phyloP scores from a whole-genome alignment of 2,113 vertebrate species.

The Hippolais icterina region DNA sequence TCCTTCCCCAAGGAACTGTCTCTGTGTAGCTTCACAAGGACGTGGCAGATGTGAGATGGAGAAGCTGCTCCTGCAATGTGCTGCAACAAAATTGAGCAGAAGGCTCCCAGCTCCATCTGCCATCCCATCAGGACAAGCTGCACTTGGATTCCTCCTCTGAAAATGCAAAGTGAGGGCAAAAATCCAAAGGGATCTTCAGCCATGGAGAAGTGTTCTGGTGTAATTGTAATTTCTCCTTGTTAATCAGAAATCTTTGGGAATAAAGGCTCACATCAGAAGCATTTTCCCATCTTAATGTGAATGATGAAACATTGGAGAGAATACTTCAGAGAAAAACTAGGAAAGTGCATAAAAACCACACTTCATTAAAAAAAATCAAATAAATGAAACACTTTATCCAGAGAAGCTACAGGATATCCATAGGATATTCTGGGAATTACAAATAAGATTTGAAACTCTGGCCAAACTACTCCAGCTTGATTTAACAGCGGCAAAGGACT shows the following conservation, averaged over 20 bases:
- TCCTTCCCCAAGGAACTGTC: not conserved
- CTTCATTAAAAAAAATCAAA: not conserved
- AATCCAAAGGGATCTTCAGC: not conserved
- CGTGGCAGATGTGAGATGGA: not conserved
- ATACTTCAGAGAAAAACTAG: not conserved
- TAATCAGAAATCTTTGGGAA: not conserved
- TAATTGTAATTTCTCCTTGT: not conserved
- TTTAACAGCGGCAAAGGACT: not conserved
- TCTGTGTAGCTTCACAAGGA: not conserved
- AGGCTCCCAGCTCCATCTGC: not conserved
- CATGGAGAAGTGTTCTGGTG: not conserved
- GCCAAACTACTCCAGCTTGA: not conserved
- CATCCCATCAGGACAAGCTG: not conserved
- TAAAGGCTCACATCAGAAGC: not conserved
- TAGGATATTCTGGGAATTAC: not conserved
- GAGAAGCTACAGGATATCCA: not conserved
- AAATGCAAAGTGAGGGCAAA: not conserved
- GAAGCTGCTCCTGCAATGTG: not conserved
- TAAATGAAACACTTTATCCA: not conserved
- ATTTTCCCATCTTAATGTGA: not conserved
- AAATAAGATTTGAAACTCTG: not conserved
- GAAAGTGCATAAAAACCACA: rapidly evolving
- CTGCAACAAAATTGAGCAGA: not conserved
- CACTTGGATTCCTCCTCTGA: not conserved
- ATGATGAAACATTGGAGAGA: not conserved